Base-by-base conservation (phyloP, 2,888 invertebrate species). In the Orthosia incerta region DNA sequence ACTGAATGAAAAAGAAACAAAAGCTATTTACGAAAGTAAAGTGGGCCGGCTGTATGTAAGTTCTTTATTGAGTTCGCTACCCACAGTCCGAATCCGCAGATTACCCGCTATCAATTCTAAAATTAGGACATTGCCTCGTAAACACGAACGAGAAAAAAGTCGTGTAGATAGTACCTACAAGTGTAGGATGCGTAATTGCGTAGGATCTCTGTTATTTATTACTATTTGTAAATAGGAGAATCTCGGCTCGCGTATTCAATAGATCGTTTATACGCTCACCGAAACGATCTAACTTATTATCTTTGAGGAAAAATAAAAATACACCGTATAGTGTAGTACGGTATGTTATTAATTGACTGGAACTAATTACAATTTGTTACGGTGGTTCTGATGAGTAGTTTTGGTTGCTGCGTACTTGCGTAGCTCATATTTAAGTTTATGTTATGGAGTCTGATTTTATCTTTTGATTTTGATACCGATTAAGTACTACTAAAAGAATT, bases 291-390 rank as follows among this genome's bases (percentile, higher is more conserved):
- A 61, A 82, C 45, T 64, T 60, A 62, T 57, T 70, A 78, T 71
- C 62, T 63, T 73, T 71, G 60, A 80, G 76, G 80, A 79, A 82
- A 82, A 80, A 67, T 67, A 55, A 74, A 76, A 77, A 74, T 71
- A 71, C 60, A 73, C 60, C 61, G 72, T 76, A 61, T 51, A 46
- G 76, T 80, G 46, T n/a, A 26, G 72, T 76, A 61, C 56, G 50
- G 76, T 80, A 50, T 26, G 39, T 48, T 80, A 59, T 66, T 76
- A 83, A 82, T 46, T 76, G 80, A 66, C 76, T 73, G 76, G 73
- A 76, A 83, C 82, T 80, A 82, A 82, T 83, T 83, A 48, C 23
- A 61, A 61, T 83, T 80, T 72, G 71, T 64, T 79, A 66, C 80
- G 46, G 66, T 74, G 48, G 62, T 62, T 75, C 48, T 61, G 64